These are phyloP conservation scores for Drosophila tropicalis DNA, from an alignment of 1,140 invertebrate genomes.

Conservation along the genomic window DNA sequence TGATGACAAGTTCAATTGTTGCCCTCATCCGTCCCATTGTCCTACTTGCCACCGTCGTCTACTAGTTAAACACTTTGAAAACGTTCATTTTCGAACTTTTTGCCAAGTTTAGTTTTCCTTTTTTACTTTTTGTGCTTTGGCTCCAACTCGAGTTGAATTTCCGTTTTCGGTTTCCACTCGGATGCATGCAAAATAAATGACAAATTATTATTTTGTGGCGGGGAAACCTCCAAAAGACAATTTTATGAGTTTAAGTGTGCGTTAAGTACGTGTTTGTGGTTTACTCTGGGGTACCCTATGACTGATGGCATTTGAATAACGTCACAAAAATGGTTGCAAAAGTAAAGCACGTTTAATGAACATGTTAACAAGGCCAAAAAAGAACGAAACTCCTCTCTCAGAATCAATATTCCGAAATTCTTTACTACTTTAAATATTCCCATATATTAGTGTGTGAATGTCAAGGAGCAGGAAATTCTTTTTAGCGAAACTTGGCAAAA, in stretches of 20 bases:
- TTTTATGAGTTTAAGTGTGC: constrained; percentile 42
- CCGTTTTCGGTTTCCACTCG: constrained; percentile 50
- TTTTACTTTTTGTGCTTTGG: background rate
- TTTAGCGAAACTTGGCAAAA: constrained; percentile 18
- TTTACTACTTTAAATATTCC: background rate
- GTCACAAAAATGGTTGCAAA: constrained; percentile 38
- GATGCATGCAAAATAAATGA: constrained; percentile 69
- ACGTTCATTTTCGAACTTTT: constrained; percentile 9
- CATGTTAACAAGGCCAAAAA: too few species aligned
- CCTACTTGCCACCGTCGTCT: background rate
- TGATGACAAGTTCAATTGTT: constrained; percentile 9
- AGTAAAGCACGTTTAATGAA: constrained; percentile 51
- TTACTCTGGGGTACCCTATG: constrained; percentile 9
- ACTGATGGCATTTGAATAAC: constrained; percentile 59
- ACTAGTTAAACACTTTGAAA: background rate
- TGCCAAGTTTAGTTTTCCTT: constrained; percentile 12
- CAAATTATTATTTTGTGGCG: constrained; percentile 46
- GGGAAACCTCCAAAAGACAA: background rate
- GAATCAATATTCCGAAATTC: background rate
- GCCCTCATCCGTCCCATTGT: background rate
- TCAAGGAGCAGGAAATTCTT: constrained; percentile 18
- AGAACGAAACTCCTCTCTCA: background rate
- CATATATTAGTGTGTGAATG: constrained; percentile 12
- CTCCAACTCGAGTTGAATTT: constrained; percentile 6
- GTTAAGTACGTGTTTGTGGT: constrained; percentile 53